phyloP scores from a whole-genome alignment of 2,113 vertebrate genomes.

The Myrmecobius fasciatus region DNA sequence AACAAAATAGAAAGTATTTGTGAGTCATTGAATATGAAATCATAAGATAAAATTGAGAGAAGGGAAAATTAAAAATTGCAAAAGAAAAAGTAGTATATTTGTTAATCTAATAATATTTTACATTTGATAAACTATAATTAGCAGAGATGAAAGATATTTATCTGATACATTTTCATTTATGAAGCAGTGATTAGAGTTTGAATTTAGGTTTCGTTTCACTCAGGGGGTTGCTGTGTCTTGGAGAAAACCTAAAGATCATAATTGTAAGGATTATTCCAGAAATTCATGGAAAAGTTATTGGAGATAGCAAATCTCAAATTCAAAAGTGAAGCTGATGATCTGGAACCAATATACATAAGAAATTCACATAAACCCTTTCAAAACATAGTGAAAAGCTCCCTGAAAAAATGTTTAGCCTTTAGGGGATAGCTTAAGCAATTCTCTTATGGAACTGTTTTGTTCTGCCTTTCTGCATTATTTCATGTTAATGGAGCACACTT shows the following conservation, averaged over 20 bases:
- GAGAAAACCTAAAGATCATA: conserved; percentile 42
- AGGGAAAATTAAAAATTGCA: background rate
- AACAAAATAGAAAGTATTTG: conserved; percentile 6
- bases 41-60: background rate
- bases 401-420: conserved; percentile 38
- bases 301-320: conserved; percentile 53
- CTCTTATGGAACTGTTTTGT: conserved; percentile 28
- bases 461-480: conserved; percentile 31
- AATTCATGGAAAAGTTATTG: conserved; percentile 55
- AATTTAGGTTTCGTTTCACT: background rate
- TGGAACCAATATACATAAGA: conserved; percentile 58
- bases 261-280: conserved; percentile 49
- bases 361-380: conserved; percentile 49
- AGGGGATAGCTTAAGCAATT: background rate
- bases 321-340: conserved; percentile 59
- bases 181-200: conserved; percentile 5
- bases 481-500: background rate
- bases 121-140: background rate
- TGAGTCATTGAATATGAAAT: background rate
- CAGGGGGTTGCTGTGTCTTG: background rate
- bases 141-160: background rate
- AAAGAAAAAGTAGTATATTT: background rate
- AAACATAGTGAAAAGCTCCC: conserved; percentile 57
- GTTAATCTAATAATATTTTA: background rate
- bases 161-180: conserved; percentile 5